Evolutionary conservation across 1,140 invertebrate genomes (phyloP), one percentile per base, ranked within the genome.

Genomic region (Scaptomyza pallida): DNA sequence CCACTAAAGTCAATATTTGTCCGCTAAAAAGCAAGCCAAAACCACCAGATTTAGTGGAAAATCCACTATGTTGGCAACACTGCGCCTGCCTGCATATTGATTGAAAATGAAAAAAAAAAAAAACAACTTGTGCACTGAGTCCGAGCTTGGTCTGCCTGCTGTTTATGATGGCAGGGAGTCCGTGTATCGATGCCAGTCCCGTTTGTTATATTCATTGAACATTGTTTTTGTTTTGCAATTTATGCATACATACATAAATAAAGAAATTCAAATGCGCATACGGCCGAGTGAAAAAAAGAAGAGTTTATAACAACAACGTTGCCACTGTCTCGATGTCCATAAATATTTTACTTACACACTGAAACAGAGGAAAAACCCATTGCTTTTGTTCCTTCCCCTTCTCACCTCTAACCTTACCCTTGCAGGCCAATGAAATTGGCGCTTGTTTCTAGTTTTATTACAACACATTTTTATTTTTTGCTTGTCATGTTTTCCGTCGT

Each of bases 371-470:
- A 19, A 23, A 26, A 10, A 51, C 16, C 60, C 35, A 21, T 56
- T 56, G 41, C 45, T 26, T n/a, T 47, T 5, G 5, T 21, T 33
- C 16, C 37, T 33, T 6, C 15, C 26, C n/a, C n/a, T n/a, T n/a
- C n/a, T n/a, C n/a, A n/a, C n/a, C 51, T 63, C 26, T 44, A 52
- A 40, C 68, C 40, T 47, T 54, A 72, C 60, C 35, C 55, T 55
- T 45, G 21, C 55, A 47, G 30, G 50, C 45, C 61, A 68, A 88
- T 78, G 67, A 78, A 88, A 88, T 88, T 88, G 83, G 73, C 40
- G 78, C 82, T 89, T 89, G 82, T 88, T 88, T 78, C 78, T 89
- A 88, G 82, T 81, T 82, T 86, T 86, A 75, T 81, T 81, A 86
- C 80, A 85, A 78, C 47, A 68, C 60, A 55, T 63, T 62, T 52